phyloP scores from a whole-genome alignment of 2,888 invertebrate genomes.

The Eupithecia subfuscata region DNA sequence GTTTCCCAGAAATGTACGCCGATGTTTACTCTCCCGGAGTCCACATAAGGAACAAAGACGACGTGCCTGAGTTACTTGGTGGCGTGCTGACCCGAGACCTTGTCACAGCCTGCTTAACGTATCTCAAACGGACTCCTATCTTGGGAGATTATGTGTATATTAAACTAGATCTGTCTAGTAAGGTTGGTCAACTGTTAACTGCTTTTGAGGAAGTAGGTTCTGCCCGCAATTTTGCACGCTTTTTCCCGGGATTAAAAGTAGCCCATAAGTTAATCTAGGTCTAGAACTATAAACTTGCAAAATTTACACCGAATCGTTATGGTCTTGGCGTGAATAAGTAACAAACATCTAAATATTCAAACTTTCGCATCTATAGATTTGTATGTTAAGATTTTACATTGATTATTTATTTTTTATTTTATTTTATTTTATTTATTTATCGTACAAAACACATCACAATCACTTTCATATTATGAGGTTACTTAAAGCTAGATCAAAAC shows the following conservation, averaged over 20 bases:
- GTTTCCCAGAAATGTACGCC: slow-evolving; percentile 69
- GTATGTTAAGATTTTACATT: not conserved
- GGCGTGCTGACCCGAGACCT: slow-evolving; percentile 82
- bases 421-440: too few species aligned
- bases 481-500: too few species aligned
- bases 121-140: slow-evolving; percentile 81
- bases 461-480: too few species aligned
- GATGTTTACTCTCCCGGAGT: slow-evolving; percentile 69
- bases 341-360: not conserved
- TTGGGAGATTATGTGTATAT: slow-evolving; percentile 80
- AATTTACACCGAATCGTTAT: not conserved
- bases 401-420: too few species aligned
- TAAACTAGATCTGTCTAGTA: slow-evolving; percentile 79
- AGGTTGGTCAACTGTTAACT: slow-evolving; percentile 54
- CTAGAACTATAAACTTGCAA: not conserved
- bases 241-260: not conserved
- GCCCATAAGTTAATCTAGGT: not conserved
- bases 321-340: not conserved
- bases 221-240: not conserved
- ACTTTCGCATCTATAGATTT: not conserved
- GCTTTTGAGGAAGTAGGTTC: not conserved
- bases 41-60: slow-evolving; percentile 55
- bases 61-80: slow-evolving; percentile 64
- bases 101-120: slow-evolving; percentile 79
- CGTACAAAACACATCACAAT: too few species aligned